Conservation (phyloP, 1,140 invertebrate species). For the Pseudachorutes palmiensis region DNA sequence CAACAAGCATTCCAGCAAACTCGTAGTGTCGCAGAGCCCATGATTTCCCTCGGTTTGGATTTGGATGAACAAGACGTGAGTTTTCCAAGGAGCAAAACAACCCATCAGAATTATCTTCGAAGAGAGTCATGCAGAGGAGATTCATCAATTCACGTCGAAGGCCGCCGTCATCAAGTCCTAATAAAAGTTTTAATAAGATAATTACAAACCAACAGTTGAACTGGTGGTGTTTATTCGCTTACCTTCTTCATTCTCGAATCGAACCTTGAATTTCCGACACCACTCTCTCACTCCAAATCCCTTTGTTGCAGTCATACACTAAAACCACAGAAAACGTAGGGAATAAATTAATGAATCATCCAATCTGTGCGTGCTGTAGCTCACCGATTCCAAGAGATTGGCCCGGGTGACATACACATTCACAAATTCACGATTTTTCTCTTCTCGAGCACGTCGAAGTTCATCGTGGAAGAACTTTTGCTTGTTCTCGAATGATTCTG, state of each 20-base stretch:
- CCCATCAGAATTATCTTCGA: conserved; percentile 47
- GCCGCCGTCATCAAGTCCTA: conserved; percentile 84
- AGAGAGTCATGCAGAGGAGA: conserved; percentile 71
- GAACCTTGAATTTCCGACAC: conserved; percentile 87
- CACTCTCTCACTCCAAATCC: conserved; percentile 71
- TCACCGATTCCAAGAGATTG: conserved; percentile 28
- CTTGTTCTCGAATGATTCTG: conserved; percentile 90
- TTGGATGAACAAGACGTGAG: conserved; percentile 68
- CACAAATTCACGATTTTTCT: conserved; percentile 65
- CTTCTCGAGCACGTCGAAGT: conserved; percentile 67
- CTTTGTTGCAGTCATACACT: conserved; percentile 75
- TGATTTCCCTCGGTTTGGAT: conserved; percentile 63
- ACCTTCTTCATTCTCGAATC: conserved; percentile 74
- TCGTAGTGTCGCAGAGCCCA: conserved; percentile 81
- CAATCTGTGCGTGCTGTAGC: background rate
- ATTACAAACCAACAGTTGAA: background rate
- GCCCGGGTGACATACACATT: conserved; percentile 44
- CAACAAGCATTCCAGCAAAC: conserved; percentile 88
- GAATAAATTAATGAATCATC: background rate
- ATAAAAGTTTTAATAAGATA: background rate
- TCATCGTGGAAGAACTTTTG: conserved; percentile 91
- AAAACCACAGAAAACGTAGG: conserved; percentile 31
- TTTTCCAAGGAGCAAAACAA: conserved; percentile 62
- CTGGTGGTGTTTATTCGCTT: background rate
- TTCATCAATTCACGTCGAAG: conserved; percentile 89